Evolutionary conservation across 2,113 vertebrate genomes (phyloP).

Genomic region (Pogonocichla stellata): DNA sequence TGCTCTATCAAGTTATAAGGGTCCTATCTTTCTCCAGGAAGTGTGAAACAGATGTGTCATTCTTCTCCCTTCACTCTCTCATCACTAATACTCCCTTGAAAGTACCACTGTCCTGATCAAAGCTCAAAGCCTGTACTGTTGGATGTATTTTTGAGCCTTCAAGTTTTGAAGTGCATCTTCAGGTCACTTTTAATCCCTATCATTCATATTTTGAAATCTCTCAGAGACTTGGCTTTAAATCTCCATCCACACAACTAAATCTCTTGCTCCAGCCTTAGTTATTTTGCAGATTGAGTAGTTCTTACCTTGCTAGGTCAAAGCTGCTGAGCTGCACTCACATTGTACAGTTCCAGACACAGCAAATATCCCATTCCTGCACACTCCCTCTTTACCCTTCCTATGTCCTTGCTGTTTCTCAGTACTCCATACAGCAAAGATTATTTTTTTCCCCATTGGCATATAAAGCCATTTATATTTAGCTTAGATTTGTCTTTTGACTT

Average conservation of each 20-base stretch:
- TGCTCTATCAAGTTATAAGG: background rate
- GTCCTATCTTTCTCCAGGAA: background rate
- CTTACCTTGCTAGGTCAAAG: background rate
- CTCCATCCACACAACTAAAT: background rate
- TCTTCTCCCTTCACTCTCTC: background rate
- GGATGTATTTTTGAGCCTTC: background rate
- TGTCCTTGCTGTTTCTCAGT: background rate
- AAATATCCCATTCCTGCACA: background rate
- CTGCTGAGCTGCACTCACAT: rapidly evolving
- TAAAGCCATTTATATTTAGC: background rate
- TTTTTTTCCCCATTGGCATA: background rate
- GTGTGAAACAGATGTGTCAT: background rate
- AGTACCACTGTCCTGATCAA: background rate
- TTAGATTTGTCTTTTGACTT: background rate
- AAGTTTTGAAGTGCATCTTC: background rate
- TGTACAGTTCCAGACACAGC: background rate
- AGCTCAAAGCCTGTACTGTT: background rate
- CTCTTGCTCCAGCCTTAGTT: background rate
- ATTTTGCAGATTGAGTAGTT: background rate
- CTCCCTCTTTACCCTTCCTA: background rate
- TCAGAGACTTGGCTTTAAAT: background rate
- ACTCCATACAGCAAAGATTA: background rate
- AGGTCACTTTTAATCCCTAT: background rate
- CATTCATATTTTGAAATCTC: background rate
- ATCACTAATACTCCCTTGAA: background rate